Conservation (phyloP, 2,888 invertebrate species). For the Hyppa rectilinea region DNA sequence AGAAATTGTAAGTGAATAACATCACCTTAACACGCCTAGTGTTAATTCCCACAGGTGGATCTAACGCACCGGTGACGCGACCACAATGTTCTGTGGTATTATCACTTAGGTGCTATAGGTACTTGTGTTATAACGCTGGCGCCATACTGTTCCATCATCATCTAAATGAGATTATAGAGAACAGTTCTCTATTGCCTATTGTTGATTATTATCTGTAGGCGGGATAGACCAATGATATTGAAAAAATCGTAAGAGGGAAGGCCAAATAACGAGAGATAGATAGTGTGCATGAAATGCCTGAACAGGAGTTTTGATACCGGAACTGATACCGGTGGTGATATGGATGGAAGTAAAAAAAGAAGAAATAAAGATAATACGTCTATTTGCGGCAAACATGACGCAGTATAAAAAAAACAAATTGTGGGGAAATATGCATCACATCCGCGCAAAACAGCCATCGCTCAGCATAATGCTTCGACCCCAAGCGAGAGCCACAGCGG, state of each 20-base stretch:
- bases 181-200: slow-evolving; percentile 17
- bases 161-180: slow-evolving; percentile 28
- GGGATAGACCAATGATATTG: background rate
- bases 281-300: background rate
- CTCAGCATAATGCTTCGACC: too few relatives aligned
- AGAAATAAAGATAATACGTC: too few relatives aligned
- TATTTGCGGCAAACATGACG: too few relatives aligned
- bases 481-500: too few relatives aligned
- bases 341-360: too few relatives aligned
- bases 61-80: slow-evolving; percentile 25
- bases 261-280: background rate
- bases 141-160: slow-evolving; percentile 29
- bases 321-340: too few relatives aligned
- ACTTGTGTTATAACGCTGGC: slow-evolving; percentile 28
- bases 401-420: too few relatives aligned
- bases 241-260: background rate
- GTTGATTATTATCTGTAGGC: background rate
- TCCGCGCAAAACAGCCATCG: too few relatives aligned
- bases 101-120: slow-evolving; percentile 31
- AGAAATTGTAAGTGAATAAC: background rate
- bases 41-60: slow-evolving; percentile 43
- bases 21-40: slow-evolving; percentile 37
- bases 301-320: background rate
- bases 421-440: too few relatives aligned
- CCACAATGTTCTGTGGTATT: slow-evolving; percentile 28